Evolutionary conservation across 2,888 invertebrate species (phyloP).

Genomic region (Alloscopus bannaensis): DNA sequence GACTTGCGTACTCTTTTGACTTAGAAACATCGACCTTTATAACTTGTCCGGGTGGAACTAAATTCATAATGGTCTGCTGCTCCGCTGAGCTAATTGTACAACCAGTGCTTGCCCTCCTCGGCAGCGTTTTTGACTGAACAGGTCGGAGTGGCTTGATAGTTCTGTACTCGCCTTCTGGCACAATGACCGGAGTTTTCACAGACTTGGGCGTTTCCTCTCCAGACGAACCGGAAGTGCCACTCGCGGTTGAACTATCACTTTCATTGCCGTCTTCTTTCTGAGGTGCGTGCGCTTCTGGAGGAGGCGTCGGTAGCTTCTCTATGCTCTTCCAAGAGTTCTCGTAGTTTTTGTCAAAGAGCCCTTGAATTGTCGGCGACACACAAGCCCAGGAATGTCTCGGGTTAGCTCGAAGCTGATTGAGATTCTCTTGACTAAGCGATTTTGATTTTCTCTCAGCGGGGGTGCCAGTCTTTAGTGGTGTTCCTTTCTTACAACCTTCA

Average conservation of each 20-base stretch:
- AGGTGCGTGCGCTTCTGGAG: slow-evolving; percentile 67
- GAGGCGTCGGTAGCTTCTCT: slow-evolving; percentile 72
- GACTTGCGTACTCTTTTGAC: slow-evolving; percentile 75
- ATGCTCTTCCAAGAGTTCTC: slow-evolving; percentile 74
- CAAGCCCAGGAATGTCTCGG: slow-evolving; percentile 74
- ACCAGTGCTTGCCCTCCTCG: slow-evolving; percentile 72
- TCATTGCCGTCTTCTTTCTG: slow-evolving; percentile 72
- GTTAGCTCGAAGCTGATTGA: slow-evolving; percentile 73
- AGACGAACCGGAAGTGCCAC: slow-evolving; percentile 54
- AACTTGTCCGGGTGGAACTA: slow-evolving; percentile 75
- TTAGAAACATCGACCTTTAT: slow-evolving; percentile 81
- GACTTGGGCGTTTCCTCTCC: slow-evolving; percentile 68
- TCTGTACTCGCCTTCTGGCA: slow-evolving; percentile 72
- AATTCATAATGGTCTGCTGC: slow-evolving; percentile 73
- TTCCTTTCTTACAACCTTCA: slow-evolving; percentile 63
- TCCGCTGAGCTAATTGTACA: slow-evolving; percentile 72
- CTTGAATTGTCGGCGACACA: slow-evolving; percentile 67
- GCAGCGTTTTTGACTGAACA: slow-evolving; percentile 72
- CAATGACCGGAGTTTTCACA: slow-evolving; percentile 67
- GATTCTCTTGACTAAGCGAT: slow-evolving; percentile 83
- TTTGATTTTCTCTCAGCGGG: slow-evolving; percentile 63
- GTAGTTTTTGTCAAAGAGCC: slow-evolving; percentile 71
- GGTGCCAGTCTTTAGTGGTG: slow-evolving; percentile 47
- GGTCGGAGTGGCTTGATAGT: slow-evolving; percentile 73
- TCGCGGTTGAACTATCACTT: slow-evolving; percentile 73